Evolutionary conservation across 2,113 vertebrate genomes (phyloP).

Genomic region (Myiozetetes cayanensis): DNA sequence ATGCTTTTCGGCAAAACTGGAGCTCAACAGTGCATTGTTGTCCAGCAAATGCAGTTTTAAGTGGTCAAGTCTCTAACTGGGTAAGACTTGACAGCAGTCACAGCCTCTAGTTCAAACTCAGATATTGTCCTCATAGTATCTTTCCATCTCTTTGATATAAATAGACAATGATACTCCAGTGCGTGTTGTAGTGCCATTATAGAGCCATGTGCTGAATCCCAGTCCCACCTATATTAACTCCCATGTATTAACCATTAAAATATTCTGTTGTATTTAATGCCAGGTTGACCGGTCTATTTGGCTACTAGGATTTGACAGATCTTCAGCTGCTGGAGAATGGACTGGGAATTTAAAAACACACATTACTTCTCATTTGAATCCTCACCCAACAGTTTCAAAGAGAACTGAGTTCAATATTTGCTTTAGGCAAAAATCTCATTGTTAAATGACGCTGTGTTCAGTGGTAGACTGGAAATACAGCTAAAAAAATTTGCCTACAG

Average conservation of each 20-base stretch:
- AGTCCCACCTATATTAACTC: background rate
- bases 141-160: background rate
- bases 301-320: background rate
- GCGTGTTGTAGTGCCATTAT: background rate
- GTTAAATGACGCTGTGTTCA: background rate
- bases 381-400: background rate
- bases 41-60: background rate
- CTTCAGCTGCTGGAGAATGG: background rate
- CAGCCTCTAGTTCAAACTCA: background rate
- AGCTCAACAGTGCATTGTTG: background rate
- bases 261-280: background rate
- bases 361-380: background rate
- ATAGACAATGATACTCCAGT: background rate
- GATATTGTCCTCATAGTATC: background rate
- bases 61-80: background rate
- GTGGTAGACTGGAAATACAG: background rate
- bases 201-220: background rate
- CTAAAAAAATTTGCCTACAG: background rate
- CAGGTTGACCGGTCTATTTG: background rate
- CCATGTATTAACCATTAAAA: background rate
- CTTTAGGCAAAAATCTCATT: background rate
- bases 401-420: background rate
- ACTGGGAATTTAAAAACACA: background rate
- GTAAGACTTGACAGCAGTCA: background rate
- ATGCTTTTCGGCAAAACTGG: background rate